Evolutionary conservation across 2,797 vertebrate species (phyloP).

Genomic region (Sebastes elongatus): DNA sequence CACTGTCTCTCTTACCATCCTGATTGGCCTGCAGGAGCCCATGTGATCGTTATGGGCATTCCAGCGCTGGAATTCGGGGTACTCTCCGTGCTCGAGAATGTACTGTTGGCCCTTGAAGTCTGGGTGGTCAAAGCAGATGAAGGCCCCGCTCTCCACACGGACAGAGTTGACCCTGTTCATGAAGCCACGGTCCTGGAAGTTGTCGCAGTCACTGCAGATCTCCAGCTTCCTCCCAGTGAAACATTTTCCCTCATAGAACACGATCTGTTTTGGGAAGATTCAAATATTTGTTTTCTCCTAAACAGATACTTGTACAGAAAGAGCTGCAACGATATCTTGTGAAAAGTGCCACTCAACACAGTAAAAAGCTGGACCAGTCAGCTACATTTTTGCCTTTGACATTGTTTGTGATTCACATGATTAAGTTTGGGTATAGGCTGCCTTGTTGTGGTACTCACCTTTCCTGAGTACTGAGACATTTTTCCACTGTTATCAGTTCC

Average conservation of each 20-base stretch:
- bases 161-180: slow-evolving; percentile 92
- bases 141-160: slow-evolving; percentile 90
- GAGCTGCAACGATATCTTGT: not conserved
- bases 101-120: slow-evolving; percentile 94
- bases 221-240: slow-evolving; percentile 93
- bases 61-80: slow-evolving; percentile 92
- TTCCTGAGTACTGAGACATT: slow-evolving; percentile 92
- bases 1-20: slow-evolving; percentile 81
- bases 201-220: slow-evolving; percentile 88
- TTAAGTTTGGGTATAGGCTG: not conserved
- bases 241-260: slow-evolving; percentile 91
- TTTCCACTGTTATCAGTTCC: slow-evolving; percentile 69
- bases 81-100: slow-evolving; percentile 90
- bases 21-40: slow-evolving; percentile 89
- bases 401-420: slow-evolving; percentile 22
- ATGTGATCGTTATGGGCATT: slow-evolving; percentile 91
- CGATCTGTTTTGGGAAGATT: slow-evolving; percentile 81
- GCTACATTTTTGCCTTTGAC: slow-evolving; percentile 6
- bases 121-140: slow-evolving; percentile 91
- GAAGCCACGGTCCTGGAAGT: slow-evolving; percentile 93
- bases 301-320: not conserved
- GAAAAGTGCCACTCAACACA: not conserved
- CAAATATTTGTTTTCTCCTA: not conserved
- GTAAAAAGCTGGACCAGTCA: not conserved
- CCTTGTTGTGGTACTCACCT: slow-evolving; percentile 85